phyloP scores from a whole-genome alignment of 2,797 vertebrate genomes.

The Chelidonichthys spinosus region DNA sequence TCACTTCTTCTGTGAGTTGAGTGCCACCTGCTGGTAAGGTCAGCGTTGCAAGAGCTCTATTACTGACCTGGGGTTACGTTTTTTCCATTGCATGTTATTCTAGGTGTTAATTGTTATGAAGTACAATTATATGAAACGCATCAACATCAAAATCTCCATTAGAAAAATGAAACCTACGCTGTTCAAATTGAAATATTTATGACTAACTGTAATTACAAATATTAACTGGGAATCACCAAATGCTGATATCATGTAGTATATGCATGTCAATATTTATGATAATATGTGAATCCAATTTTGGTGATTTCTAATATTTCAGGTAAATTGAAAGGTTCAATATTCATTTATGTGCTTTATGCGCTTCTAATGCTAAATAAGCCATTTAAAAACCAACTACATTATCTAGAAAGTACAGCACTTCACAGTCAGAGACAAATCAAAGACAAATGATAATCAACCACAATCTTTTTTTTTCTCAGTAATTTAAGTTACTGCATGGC shows the following conservation, averaged over 20 bases:
- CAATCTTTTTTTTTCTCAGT: background rate
- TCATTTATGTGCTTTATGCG: no score
- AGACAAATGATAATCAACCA: background rate
- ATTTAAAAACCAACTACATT: background rate
- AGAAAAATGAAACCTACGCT: background rate
- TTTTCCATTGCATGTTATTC: constrained; percentile 7
- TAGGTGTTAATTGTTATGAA: no score
- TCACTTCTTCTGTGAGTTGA: constrained; percentile 37
- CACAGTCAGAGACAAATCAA: background rate
- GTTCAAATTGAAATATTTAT: background rate
- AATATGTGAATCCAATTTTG: background rate
- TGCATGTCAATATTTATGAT: background rate
- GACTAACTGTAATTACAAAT: background rate
- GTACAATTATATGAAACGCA: background rate
- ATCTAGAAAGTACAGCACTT: background rate
- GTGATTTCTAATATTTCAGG: background rate
- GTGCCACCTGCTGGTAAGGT: constrained; percentile 70
- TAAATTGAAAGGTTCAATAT: background rate
- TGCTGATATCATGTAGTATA: background rate
- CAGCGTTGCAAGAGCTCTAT: background rate
- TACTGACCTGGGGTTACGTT: background rate
- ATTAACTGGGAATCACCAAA: background rate
- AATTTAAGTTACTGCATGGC: background rate
- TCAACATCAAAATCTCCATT: background rate
- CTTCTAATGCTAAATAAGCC: background rate